Conservation (phyloP, 2,113 vertebrate genomes). For the Rutilus rutilus region DNA sequence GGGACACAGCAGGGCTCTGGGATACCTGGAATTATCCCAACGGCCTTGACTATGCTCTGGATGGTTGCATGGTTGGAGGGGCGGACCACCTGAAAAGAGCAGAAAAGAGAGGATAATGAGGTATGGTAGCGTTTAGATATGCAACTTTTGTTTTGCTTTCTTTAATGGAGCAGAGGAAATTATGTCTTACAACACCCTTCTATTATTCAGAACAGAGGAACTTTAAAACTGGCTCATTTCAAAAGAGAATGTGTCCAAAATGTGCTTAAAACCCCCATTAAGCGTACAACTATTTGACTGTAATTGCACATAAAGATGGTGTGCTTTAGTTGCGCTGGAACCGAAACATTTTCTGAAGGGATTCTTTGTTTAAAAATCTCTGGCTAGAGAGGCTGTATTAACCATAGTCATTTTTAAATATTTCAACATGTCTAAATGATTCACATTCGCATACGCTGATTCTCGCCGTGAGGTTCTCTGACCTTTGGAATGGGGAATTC, state of each 20-base stretch:
- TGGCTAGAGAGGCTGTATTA: slow-evolving; percentile 46
- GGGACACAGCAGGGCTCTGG: slow-evolving; percentile 95
- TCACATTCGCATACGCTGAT: slow-evolving; percentile 20
- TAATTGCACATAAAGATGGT: slow-evolving; percentile 52
- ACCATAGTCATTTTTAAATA: slow-evolving; percentile 52
- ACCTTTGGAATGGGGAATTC: slow-evolving; percentile 97
- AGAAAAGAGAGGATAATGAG: slow-evolving; percentile 20
- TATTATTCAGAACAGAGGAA: slow-evolving; percentile 17
- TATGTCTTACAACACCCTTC: slow-evolving; percentile 11
- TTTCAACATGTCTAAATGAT: slow-evolving; percentile 52
- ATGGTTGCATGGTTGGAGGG: slow-evolving; percentile 97
- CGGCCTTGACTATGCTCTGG: slow-evolving; percentile 94
- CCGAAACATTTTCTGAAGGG: slow-evolving; percentile 45
- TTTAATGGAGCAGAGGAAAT: slow-evolving; percentile 14
- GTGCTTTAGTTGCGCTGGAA: slow-evolving; percentile 58
- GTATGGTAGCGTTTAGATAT: slow-evolving; percentile 13
- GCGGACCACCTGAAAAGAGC: slow-evolving; percentile 81
- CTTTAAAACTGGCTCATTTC: slow-evolving; percentile 24
- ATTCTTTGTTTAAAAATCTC: slow-evolving; percentile 55
- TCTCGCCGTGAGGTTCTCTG: slow-evolving; percentile 47
- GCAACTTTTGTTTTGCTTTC: neutral
- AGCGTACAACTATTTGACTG: slow-evolving; percentile 47
- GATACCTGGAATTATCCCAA: slow-evolving; percentile 91
- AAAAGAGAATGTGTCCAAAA: slow-evolving; percentile 38
- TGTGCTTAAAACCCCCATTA: slow-evolving; percentile 34